phyloP scores from a whole-genome alignment of 2,888 invertebrate species.

The Pammene aurita region DNA sequence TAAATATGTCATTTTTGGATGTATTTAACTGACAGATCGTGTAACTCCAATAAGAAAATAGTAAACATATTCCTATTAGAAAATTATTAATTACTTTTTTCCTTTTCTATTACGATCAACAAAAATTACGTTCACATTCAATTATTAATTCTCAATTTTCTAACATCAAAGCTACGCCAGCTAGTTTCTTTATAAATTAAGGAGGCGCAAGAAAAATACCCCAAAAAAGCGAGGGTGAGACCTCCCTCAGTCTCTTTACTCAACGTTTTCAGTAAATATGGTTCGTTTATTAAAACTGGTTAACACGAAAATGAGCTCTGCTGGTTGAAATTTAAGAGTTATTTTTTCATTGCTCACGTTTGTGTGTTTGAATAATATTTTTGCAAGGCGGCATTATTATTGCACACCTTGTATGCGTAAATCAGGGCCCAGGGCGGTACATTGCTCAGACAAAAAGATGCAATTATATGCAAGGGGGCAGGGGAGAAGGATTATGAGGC shows the following conservation, averaged over 20 bases:
- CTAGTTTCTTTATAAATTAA: slow-evolving; percentile 81
- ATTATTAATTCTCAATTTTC: slow-evolving; percentile 34
- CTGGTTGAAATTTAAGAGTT: slow-evolving; percentile 50
- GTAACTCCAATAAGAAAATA: not conserved
- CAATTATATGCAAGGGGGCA: slow-evolving; percentile 78
- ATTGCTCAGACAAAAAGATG: slow-evolving; percentile 81
- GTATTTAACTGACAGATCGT: too few relatives aligned
- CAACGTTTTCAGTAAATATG: slow-evolving; percentile 77
- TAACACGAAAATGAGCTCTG: slow-evolving; percentile 60
- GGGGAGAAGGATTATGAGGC: slow-evolving; percentile 64
- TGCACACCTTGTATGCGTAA: slow-evolving; percentile 84
- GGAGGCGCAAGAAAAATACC: slow-evolving; percentile 72
- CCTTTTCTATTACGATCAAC: not conserved
- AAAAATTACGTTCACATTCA: slow-evolving; percentile 3
- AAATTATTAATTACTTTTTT: not conserved
- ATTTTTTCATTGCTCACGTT: slow-evolving; percentile 50
- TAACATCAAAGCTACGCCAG: slow-evolving; percentile 36
- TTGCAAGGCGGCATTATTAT: slow-evolving; percentile 78
- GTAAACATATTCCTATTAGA: slow-evolving; percentile 2
- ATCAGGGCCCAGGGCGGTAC: slow-evolving; percentile 78
- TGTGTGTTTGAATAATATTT: slow-evolving; percentile 70
- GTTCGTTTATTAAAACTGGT: slow-evolving; percentile 52
- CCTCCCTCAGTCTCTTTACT: slow-evolving; percentile 78
- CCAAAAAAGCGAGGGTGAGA: slow-evolving; percentile 72
- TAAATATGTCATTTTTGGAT: too few relatives aligned